Base-by-base conservation (phyloP, 2,797 vertebrate genomes). In the Sparus aurata region DNA sequence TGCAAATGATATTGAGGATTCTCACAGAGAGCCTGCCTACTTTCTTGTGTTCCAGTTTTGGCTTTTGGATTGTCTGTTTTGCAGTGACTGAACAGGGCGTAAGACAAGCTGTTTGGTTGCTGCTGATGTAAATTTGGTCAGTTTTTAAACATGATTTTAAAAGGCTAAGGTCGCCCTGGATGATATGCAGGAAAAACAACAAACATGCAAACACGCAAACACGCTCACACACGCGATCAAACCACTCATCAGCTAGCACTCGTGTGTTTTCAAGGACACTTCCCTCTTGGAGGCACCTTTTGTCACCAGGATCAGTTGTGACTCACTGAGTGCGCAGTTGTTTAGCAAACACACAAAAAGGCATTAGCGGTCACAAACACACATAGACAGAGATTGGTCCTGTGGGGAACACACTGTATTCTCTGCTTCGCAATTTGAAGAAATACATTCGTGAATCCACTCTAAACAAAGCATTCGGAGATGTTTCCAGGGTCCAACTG, bases 221-320 rank as follows among this genome's bases (percentile, higher is more conserved):
- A 46, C 46, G 50, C 43, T 27, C 34, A 45, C 25, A 41, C 12
- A 45, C 18, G 1, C 41, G 72, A 55, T 46, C n/a, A 22, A 47
- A 15, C 5, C 17, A 59, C 41, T 74, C 62, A 74, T 70, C 52
- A 61, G 60, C 41, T 34, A 77, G 12, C 76, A 49, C 69, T 70
- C 47, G 18, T 62, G 75, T 76, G 34, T 54, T 85, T 84, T 76
- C 77, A 87, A 89, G 79, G 85, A 84, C 71, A 73, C 34, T 58
- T 84, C 17, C 59, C 62, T 73, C 85, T 85, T 71, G 22, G 23
- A 87, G 80, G 82, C 79, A 65, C 54, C 67, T 83, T 88, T 83
- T 84, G 76, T 88, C 81, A 85, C 55, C 55, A 58, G 22, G 34
- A 81, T 79, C 27, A 23, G 54, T 53, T 80, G 69, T 74, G 80